Conservation (phyloP, 1,140 invertebrate genomes). For the Galleria mellonella region DNA sequence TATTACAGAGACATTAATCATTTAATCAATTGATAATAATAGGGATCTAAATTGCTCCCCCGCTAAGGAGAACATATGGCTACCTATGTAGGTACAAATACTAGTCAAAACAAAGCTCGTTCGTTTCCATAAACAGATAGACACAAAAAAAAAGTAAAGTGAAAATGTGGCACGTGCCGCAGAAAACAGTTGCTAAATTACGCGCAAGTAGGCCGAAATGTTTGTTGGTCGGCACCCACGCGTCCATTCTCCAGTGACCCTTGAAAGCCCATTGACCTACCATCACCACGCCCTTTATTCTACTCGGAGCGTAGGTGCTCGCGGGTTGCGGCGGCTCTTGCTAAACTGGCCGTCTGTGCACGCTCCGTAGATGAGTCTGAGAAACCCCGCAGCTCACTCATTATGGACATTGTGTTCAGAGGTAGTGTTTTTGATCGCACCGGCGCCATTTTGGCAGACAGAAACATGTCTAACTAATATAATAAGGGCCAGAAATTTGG, state of each 20-base stretch:
- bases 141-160: too few species aligned
- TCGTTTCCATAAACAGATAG: too few species aligned
- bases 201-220: conserved; percentile 32
- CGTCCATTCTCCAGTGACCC: conserved; percentile 18
- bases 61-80: too few species aligned
- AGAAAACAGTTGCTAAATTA: conserved; percentile 32
- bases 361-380: conserved; percentile 23
- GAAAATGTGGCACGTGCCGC: too few species aligned
- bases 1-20: too few species aligned
- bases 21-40: too few species aligned
- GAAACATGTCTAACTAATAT: not conserved
- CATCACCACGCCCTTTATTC: conserved; percentile 15
- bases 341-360: conserved; percentile 12
- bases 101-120: too few species aligned
- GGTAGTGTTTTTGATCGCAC: conserved; percentile 19
- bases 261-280: conserved; percentile 27
- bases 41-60: too few species aligned
- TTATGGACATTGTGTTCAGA: conserved; percentile 24
- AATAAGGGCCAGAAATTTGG: not conserved
- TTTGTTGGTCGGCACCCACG: conserved; percentile 17
- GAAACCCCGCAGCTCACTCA: conserved; percentile 25
- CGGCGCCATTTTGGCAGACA: conserved; percentile 10
- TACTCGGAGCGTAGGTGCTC: not conserved
- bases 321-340: conserved; percentile 8
- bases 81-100: too few species aligned